Evolutionary conservation across 2,888 invertebrate species (phyloP).

Genomic region (Galerucella nymphaeae): DNA sequence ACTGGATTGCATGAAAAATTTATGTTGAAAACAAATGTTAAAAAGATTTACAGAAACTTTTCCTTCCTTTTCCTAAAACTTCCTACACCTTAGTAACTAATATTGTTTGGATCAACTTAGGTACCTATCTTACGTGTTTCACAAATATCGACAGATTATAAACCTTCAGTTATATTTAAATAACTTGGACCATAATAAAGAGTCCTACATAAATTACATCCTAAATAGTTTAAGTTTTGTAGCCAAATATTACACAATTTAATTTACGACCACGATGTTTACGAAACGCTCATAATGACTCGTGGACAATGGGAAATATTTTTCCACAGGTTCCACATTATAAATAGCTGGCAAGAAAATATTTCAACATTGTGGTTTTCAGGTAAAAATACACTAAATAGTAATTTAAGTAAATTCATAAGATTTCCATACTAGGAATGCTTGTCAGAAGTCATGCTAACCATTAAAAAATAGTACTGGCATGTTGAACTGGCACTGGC

Average conservation of each 20-base stretch:
- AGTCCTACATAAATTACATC: background rate
- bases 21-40: too few relatives aligned
- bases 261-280: constrained; percentile 7
- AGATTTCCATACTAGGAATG: too few relatives aligned
- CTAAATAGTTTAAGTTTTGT: background rate
- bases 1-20: too few relatives aligned
- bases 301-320: constrained; percentile 7
- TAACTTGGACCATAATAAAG: background rate
- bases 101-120: background rate
- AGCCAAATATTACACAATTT: constrained; percentile 19
- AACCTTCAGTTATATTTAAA: background rate
- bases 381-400: background rate
- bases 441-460: too few relatives aligned
- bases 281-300: constrained; percentile 13
- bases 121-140: background rate
- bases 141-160: background rate
- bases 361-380: background rate
- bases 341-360: constrained; percentile 4
- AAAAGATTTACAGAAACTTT: too few relatives aligned
- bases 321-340: background rate
- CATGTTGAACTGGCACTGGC: too few relatives aligned
- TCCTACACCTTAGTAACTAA: background rate
- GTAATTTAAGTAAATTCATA: background rate
- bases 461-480: too few relatives aligned
- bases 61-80: too few relatives aligned